Percentiles rank a stretch among this genome's conserved stretches.
These are phyloP conservation scores for Lasius platythorax DNA, from an alignment of 2,888 invertebrate genomes.

Conservation along the genomic window DNA sequence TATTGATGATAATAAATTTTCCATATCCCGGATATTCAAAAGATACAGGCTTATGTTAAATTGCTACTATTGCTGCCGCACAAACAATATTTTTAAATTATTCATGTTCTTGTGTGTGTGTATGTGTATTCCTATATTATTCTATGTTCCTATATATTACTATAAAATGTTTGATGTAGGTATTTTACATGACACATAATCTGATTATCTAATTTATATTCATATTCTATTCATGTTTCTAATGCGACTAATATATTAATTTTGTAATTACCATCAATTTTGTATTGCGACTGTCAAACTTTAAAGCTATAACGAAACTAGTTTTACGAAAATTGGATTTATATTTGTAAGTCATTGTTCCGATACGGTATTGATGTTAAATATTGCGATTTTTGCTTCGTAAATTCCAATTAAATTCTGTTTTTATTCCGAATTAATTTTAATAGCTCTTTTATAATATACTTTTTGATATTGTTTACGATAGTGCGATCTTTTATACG, in stretches of 20 bases:
- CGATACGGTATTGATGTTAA: not conserved
- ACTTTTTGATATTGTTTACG: too few relatives aligned
- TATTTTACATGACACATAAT: not conserved
- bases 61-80: not conserved
- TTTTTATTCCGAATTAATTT: conserved; percentile 13
- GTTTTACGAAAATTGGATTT: not conserved
- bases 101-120: not conserved
- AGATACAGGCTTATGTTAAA: conserved; percentile 15
- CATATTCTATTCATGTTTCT: not conserved
- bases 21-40: not conserved
- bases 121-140: not conserved
- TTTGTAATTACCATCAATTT: not conserved
- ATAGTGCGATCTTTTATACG: too few relatives aligned
- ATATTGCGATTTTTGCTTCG: not conserved
- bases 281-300: not conserved
- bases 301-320: not conserved
- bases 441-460: not conserved
- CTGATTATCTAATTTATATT: conserved; percentile 3
- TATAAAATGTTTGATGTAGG: not conserved
- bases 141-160: not conserved
- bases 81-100: conserved; percentile 32
- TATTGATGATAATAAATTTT: conserved; percentile 40
- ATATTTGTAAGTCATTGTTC: not conserved
- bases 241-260: not conserved
- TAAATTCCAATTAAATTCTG: not conserved